Conservation (phyloP, 2,888 invertebrate species). For the Acronicta alni region DNA sequence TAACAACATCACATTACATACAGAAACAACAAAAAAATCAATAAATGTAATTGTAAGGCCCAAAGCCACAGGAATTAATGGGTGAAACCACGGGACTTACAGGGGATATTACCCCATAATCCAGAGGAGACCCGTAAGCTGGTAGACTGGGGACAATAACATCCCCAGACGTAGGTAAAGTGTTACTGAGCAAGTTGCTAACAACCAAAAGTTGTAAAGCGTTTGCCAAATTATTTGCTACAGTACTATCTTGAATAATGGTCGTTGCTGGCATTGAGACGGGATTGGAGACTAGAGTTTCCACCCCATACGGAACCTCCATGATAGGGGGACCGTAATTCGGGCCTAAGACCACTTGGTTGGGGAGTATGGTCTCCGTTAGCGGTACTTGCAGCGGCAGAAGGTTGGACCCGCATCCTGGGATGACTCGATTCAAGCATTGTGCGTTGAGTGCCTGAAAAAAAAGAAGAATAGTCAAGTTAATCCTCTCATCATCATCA, state of each 20-base stretch:
- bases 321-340: slow-evolving; percentile 44
- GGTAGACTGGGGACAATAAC: slow-evolving; percentile 45
- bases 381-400: slow-evolving; percentile 49
- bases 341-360: slow-evolving; percentile 59
- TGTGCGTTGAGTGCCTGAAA: slow-evolving; percentile 69
- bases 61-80: slow-evolving; percentile 26
- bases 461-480: neutral
- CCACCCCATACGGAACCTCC: slow-evolving; percentile 54
- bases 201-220: slow-evolving; percentile 79
- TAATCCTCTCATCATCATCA: no score
- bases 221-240: slow-evolving; percentile 79
- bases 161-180: slow-evolving; percentile 65
- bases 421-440: slow-evolving; percentile 67
- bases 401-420: slow-evolving; percentile 55
- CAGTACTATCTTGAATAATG: slow-evolving; percentile 76
- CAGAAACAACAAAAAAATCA: slow-evolving; percentile 42
- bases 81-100: slow-evolving; percentile 28
- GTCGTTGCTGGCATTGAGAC: slow-evolving; percentile 60
- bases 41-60: slow-evolving; percentile 60
- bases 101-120: slow-evolving; percentile 43
- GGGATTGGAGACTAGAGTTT: slow-evolving; percentile 54
- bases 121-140: slow-evolving; percentile 38
- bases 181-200: slow-evolving; percentile 75
- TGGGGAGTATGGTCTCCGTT: slow-evolving; percentile 58
- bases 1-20: slow-evolving; percentile 18